phyloP scores from a whole-genome alignment of 2,797 vertebrate species.

The Syngnathus rostellatus region DNA sequence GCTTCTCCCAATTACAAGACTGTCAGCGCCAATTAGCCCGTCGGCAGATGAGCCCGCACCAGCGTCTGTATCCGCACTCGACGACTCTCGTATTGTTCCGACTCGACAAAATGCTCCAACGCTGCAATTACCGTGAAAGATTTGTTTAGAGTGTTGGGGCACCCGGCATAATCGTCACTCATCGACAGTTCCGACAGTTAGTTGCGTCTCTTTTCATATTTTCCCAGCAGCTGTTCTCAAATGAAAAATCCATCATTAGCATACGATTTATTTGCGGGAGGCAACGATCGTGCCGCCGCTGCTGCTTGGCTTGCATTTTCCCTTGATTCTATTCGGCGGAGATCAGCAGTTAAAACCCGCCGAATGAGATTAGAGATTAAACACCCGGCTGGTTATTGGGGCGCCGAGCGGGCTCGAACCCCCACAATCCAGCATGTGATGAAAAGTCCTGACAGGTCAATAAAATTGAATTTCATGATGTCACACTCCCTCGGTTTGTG shows the following conservation, averaged over 20 bases:
- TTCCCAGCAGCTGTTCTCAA: not conserved
- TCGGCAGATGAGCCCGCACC: not conserved
- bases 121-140: constrained; percentile 1
- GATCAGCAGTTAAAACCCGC: not conserved
- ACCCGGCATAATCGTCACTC: not conserved
- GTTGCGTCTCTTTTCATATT: not conserved
- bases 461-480: not conserved
- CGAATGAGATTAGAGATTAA: not conserved
- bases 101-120: not conserved
- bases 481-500: not conserved
- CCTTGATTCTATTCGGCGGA: not conserved
- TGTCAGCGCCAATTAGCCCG: not conserved
- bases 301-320: not conserved
- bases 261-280: not conserved
- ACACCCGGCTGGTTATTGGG: not conserved
- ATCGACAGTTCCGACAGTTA: not conserved
- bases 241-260: not conserved
- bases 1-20: not conserved
- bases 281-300: not conserved
- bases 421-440: too few relatives aligned
- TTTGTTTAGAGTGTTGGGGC: constrained; percentile 1
- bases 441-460: not conserved
- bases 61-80: not conserved
- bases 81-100: not conserved
- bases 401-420: too few relatives aligned